These are phyloP conservation scores for Syngnathus floridae DNA, from an alignment of 2,113 vertebrate species.

Conservation along the genomic window DNA sequence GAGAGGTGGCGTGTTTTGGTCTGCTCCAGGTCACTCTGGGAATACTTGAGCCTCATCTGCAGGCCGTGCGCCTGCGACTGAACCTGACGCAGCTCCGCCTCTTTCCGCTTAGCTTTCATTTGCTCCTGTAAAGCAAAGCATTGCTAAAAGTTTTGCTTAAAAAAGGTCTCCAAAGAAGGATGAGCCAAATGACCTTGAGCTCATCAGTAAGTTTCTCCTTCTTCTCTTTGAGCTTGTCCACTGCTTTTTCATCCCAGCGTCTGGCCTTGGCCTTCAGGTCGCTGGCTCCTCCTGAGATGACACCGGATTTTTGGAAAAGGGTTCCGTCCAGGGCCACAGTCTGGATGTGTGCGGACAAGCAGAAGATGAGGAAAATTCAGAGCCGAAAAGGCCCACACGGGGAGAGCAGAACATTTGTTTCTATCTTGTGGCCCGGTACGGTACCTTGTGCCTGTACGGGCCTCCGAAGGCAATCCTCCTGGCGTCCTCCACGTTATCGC, in stretches of 20 bases:
- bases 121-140: constrained; percentile 74
- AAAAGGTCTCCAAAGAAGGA: background rate
- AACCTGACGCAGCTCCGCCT: constrained; percentile 87
- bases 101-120: constrained; percentile 93
- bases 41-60: constrained; percentile 92
- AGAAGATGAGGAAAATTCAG: background rate
- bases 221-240: constrained; percentile 90
- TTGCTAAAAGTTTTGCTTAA: background rate
- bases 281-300: constrained; percentile 90
- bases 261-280: constrained; percentile 90
- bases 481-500: constrained; percentile 91
- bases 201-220: constrained; percentile 90
- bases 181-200: constrained; percentile 73
- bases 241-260: constrained; percentile 94
- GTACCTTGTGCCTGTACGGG: constrained; percentile 86
- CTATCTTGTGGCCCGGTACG: too few relatives aligned
- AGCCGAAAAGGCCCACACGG: too few relatives aligned
- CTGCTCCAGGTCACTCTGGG: constrained; percentile 90
- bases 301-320: constrained; percentile 90
- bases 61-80: constrained; percentile 91
- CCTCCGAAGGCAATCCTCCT: constrained; percentile 89
- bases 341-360: constrained; percentile 51
- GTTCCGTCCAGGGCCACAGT: constrained; percentile 90
- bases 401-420: too few relatives aligned
- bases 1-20: constrained; percentile 90